Conservation (phyloP, 2,113 vertebrate species). For the Albula goreensis region DNA sequence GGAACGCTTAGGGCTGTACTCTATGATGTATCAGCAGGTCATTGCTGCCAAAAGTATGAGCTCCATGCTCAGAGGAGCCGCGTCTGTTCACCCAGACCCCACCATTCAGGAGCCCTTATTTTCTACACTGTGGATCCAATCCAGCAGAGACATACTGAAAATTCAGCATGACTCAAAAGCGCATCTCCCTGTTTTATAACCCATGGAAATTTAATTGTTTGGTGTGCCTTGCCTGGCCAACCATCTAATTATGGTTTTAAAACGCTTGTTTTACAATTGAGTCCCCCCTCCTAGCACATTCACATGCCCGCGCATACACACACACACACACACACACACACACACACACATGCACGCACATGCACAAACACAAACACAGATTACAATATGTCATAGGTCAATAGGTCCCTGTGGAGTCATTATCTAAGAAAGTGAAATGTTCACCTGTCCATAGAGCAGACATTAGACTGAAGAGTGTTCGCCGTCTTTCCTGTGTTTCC, state of each 20-base stretch:
- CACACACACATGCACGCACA: not conserved
- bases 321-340: not conserved
- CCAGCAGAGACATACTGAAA: not conserved
- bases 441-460: constrained; percentile 5
- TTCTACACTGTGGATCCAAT: not conserved
- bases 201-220: not conserved
- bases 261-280: not conserved
- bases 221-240: not conserved
- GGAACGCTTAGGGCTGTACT: not conserved
- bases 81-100: not conserved
- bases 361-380: not conserved
- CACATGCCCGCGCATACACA: not conserved
- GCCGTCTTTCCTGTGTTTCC: constrained; percentile 6
- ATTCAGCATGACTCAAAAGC: not conserved
- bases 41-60: not conserved
- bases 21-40: not conserved
- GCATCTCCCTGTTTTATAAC: not conserved
- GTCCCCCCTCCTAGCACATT: not conserved
- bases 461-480: constrained; percentile 14
- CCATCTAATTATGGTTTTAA: not conserved
- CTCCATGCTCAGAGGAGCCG: not conserved
- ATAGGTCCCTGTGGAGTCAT: constrained; percentile 18
- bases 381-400: constrained; percentile 12
- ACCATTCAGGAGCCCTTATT: not conserved
- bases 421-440: constrained; percentile 10